Evolutionary conservation across 2,888 invertebrate genomes (phyloP).

Genomic region (Epinotia ramella): DNA sequence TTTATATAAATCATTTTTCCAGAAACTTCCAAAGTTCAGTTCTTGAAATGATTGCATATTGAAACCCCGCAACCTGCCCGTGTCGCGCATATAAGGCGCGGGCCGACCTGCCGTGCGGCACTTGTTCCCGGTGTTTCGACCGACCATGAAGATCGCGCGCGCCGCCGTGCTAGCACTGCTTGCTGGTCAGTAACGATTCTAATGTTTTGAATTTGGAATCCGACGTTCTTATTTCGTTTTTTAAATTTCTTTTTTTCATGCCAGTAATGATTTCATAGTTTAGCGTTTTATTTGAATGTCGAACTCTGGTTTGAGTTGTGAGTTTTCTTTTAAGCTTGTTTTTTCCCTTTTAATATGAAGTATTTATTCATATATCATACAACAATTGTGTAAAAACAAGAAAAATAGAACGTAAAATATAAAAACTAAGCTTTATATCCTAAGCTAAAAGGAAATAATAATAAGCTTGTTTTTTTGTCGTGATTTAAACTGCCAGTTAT

Average conservation of each 20-base stretch:
- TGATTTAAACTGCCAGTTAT: neutral
- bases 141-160: slow-evolving; percentile 70
- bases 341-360: neutral
- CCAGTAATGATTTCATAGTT: neutral
- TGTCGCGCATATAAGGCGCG: slow-evolving; percentile 35
- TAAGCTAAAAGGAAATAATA: no score
- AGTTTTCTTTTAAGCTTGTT: neutral
- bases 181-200: slow-evolving; percentile 63
- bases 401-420: no score
- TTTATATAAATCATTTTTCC: neutral
- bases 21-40: neutral
- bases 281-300: neutral
- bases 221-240: neutral
- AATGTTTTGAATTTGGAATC: slow-evolving; percentile 2
- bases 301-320: neutral
- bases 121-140: slow-evolving; percentile 55
- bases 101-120: slow-evolving; percentile 61
- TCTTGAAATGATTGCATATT: neutral
- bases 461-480: neutral
- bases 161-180: slow-evolving; percentile 67
- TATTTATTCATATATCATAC: neutral
- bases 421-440: no score
- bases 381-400: neutral
- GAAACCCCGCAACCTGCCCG: neutral
- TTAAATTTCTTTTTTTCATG: neutral